Evolutionary conservation across 2,113 vertebrate genomes (phyloP).

Genomic region (Collichthys lucidus): DNA sequence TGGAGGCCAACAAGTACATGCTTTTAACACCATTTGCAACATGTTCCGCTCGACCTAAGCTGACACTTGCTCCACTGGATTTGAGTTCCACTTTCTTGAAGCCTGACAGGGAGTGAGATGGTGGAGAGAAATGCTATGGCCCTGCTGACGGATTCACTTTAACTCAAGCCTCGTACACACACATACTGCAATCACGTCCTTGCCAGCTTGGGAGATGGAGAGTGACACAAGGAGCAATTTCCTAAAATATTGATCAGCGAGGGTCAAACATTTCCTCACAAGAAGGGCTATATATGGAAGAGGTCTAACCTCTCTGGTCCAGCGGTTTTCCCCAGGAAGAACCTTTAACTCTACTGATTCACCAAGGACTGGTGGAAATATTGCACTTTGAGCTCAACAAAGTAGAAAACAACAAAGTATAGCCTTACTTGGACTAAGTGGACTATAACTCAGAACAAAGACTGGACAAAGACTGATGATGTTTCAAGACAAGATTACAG

Average conservation of each 20-base stretch:
- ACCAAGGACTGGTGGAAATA: constrained; percentile 21
- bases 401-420: constrained; percentile 23
- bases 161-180: constrained; percentile 55
- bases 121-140: constrained; percentile 61
- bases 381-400: constrained; percentile 35
- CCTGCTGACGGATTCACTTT: constrained; percentile 75
- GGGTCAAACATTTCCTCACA: constrained; percentile 81
- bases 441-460: not conserved
- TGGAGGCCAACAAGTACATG: constrained; percentile 80
- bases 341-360: constrained; percentile 22
- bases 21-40: constrained; percentile 86
- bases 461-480: not conserved
- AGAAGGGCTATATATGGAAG: constrained; percentile 75
- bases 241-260: constrained; percentile 85
- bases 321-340: constrained; percentile 44
- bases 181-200: constrained; percentile 50
- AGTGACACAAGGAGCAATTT: constrained; percentile 80
- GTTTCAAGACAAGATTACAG: not conserved
- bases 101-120: constrained; percentile 64
- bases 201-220: constrained; percentile 69
- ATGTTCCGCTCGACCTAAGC: constrained; percentile 82
- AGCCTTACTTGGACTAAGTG: not conserved
- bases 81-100: constrained; percentile 79
- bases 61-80: constrained; percentile 74
- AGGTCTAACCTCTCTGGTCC: constrained; percentile 51